Base-by-base conservation (phyloP, 2,113 vertebrate genomes). In the Strix aluco region DNA sequence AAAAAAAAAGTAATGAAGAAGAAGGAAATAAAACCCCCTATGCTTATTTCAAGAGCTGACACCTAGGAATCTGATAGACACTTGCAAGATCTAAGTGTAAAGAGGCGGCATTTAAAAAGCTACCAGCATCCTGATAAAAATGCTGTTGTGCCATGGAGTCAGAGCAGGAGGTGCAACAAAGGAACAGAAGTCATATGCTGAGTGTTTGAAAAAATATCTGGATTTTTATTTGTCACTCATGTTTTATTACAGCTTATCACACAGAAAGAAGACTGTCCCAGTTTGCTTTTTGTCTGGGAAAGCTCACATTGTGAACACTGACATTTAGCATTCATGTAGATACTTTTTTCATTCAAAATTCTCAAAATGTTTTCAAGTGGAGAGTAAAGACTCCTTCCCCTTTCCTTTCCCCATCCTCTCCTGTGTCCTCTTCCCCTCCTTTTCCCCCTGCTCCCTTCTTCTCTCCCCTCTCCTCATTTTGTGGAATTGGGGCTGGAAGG, bases 261-360 rank as follows among this genome's bases (percentile, higher is more conserved):
- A 3, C 58, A 16, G 40, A 20, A 16, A 5, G 4, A 21, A 46
- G 65, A 3, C 23, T 7, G 73, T 49, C 52, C 32, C 29, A 3
- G 70, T 17, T 77, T 65, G 44, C 55, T 21, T 5, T 47, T 5
- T 3, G 26, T 22, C 46, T 18, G 69, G 92, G 11, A 21, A 7
- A 17, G 59, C 69, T 58, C 72, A 0, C 2, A 0, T 38, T 40
- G 58, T 6, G 19, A 57, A 3, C 3, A 0, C 6, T 11, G 72
- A 23, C 25, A 4, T 23, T 34, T 2, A 10, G 19, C 5, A 2
- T 12, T 40, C 15, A 5, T 0, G 25, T 6, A 5, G 29, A 4
- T 13, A 10, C 36, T 42, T 13, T 18, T n/a, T 13, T 7, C 19
- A 2, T 10, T 62, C 10, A 8, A 46, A 15, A 27, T 15, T 11